Conservation (phyloP, 2,888 invertebrate genomes). For the Glyphotaelius pellucidus region DNA sequence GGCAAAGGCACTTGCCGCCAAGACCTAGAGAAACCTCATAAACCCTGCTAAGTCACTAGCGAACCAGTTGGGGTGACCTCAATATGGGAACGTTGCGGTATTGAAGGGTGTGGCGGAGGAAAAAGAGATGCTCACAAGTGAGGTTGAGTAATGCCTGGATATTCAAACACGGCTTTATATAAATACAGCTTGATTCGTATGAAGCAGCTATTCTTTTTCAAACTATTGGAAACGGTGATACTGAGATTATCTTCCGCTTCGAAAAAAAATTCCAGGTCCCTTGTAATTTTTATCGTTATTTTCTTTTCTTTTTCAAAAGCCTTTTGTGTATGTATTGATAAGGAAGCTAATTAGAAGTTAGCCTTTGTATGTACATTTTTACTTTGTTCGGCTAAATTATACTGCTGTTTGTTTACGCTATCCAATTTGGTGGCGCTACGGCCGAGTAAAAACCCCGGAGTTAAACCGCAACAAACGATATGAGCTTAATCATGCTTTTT, state of each 20-base stretch:
- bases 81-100: no score
- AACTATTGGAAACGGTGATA: background rate
- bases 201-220: background rate
- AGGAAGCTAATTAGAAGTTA: background rate
- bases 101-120: no score
- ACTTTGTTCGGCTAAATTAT: background rate
- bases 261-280: background rate
- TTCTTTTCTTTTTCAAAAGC: background rate
- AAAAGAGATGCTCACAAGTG: no score
- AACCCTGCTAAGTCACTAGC: no score
- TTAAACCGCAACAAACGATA: conserved; percentile 32
- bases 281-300: background rate
- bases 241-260: background rate
- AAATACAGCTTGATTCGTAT: no score
- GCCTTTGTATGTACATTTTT: background rate
- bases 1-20: no score
- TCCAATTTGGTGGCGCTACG: background rate
- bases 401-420: background rate
- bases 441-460: background rate
- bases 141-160: no score
- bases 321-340: background rate
- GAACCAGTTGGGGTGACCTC: no score
- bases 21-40: no score
- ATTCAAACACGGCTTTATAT: no score
- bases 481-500: conserved; percentile 28